Base-by-base conservation (phyloP, 2,888 invertebrate species). In the Hyposoter dolosus region DNA sequence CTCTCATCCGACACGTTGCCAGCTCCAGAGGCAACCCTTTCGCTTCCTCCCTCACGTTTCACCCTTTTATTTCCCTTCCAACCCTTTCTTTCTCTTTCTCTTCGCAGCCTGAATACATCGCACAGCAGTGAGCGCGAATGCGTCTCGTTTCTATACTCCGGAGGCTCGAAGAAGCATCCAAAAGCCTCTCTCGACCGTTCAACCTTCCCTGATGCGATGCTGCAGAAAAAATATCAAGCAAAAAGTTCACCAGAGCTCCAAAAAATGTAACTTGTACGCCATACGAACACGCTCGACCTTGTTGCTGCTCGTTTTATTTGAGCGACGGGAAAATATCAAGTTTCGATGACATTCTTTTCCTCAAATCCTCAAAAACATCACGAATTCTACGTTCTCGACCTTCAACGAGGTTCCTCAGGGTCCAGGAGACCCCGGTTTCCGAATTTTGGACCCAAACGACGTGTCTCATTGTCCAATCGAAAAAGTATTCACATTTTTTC, bases 1-100 rank as follows among this genome's bases (percentile, higher is more conserved):
- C 47, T 77, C 47, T 77, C 77, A 69, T 78, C 77, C 63, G 77
- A 83, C 86, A 45, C 81, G 83, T 63, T 81, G 83, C 80, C 72
- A 72, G 71, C 65, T 74, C 50, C 19, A n/a, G 35, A 66, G 63
- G n/a, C 32, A 40, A 45, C 19, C 0, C 32, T 23, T 40, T 40
- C 28, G 5, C 19, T 10, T 28, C 23, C 40, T 40, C 66, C 35
- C 66, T 32, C 53, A 17, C 17, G 19, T n/a, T 69, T 35, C 56
- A 72, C 56, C 43, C 65, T 35, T 68, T n/a, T 60, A 9, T 66
- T 63, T 65, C n/a, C 45, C 17, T 19, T 56, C 35, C 15, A 43
- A n/a, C 40, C 23, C 40, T 78, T 23, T 40, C 66, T 35, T 5
- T 35, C 35, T 40, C n/a, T 69, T 23, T 40, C 50, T 72, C 53